Percentiles rank a stretch among this genome's conserved stretches.
phyloP scores from a whole-genome alignment of 2,113 vertebrate species.

The Nansenia antarctica region DNA sequence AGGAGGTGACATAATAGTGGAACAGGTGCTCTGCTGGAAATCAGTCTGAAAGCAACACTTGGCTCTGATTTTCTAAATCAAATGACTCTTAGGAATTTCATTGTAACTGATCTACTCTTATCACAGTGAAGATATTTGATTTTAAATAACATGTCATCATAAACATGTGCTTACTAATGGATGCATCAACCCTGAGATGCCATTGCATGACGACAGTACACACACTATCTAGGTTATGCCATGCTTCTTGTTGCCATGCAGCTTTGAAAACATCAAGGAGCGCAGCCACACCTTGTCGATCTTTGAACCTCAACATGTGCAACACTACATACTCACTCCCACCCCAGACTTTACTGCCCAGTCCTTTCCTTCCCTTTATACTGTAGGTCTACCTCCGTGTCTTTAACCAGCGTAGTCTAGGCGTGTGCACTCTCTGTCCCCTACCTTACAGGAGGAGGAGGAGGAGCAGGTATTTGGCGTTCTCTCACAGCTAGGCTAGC shows the following conservation, averaged over 20 bases:
- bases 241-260: not conserved
- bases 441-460: conserved; percentile 15
- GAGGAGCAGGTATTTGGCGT: not conserved
- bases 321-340: not conserved
- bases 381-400: not conserved
- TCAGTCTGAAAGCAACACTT: not conserved
- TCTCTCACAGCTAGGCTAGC: not conserved
- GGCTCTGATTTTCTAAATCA: not conserved
- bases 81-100: too few species aligned
- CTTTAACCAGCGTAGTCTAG: too few species aligned
- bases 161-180: too few species aligned
- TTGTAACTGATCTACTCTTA: too few species aligned
- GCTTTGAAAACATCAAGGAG: not conserved
- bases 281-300: conserved; percentile 31
- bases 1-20: not conserved
- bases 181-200: too few species aligned
- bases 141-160: too few species aligned
- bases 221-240: not conserved
- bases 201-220: not conserved
- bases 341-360: too few species aligned
- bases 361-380: too few species aligned
- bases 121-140: too few species aligned
- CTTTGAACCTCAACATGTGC: conserved; percentile 29
- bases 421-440: not conserved
- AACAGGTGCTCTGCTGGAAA: too few species aligned